phyloP scores from a whole-genome alignment of 2,113 vertebrate species.

The Corythornis cristatus region DNA sequence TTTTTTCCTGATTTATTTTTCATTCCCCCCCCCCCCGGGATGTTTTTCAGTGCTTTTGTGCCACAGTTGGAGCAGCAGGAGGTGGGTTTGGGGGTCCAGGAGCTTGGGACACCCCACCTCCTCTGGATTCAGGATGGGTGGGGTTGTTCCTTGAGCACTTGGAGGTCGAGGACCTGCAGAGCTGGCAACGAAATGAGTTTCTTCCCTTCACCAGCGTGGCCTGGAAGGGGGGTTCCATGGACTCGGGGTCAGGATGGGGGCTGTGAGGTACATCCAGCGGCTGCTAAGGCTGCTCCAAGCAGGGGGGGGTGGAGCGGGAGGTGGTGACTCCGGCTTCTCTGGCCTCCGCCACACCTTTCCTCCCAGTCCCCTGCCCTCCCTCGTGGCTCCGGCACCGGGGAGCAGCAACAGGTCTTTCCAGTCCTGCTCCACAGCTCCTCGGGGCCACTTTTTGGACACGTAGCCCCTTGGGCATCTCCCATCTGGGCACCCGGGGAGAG shows the following conservation, averaged over 20 bases:
- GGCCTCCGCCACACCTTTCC: background rate
- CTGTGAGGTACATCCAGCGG: fast-evolving
- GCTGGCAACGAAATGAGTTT: fast-evolving
- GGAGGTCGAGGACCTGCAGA: background rate
- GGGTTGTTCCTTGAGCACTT: fast-evolving
- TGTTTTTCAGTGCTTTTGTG: background rate
- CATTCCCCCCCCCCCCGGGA: too few relatives aligned
- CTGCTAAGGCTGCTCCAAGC: fast-evolving
- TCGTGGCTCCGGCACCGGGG: fast-evolving
- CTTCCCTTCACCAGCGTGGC: fast-evolving
- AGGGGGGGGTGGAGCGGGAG: fast-evolving
- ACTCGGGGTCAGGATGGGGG: fast-evolving
- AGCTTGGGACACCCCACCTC: fast-evolving
- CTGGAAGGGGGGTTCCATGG: fast-evolving
- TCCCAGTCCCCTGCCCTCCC: background rate
- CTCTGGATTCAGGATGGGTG: background rate
- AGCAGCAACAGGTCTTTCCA: conserved; percentile 16
- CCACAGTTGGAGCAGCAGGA: fast-evolving
- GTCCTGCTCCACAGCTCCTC: background rate
- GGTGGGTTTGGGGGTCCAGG: fast-evolving
- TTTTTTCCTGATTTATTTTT: fast-evolving
- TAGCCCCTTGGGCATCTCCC: background rate
- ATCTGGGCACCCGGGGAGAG: fast-evolving
- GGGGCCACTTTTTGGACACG: background rate
- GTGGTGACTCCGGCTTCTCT: background rate